A percentile compares a stretch with the other conserved stretches of the same genome.
Conservation (phyloP, 2,113 vertebrate species). For the Rhinopithecus roxellana region DNA sequence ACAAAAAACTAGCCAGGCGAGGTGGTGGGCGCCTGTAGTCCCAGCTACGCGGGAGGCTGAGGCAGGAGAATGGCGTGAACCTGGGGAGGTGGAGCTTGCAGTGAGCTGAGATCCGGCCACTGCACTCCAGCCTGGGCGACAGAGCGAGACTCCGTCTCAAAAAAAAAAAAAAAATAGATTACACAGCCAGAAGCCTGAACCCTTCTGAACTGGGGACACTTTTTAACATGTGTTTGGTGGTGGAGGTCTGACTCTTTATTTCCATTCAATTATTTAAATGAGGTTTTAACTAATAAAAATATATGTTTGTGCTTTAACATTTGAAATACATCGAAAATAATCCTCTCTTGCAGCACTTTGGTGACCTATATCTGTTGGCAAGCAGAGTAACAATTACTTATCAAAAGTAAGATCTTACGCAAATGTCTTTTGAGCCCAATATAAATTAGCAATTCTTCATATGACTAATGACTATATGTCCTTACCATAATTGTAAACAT, state of each 20-base stretch:
- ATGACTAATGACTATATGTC: slow-evolving; percentile 37
- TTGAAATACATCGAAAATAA: slow-evolving; percentile 11
- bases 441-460: slow-evolving; percentile 57
- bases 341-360: neutral
- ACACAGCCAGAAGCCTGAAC: neutral
- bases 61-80: too few relatives aligned
- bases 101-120: too few relatives aligned
- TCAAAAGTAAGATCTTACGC: slow-evolving; percentile 52
- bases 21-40: too few relatives aligned
- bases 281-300: neutral
- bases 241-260: neutral
- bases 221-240: neutral
- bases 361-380: neutral
- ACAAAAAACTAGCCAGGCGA: too few relatives aligned
- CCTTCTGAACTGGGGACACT: neutral
- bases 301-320: neutral
- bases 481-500: slow-evolving; percentile 25
- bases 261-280: neutral
- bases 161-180: neutral
- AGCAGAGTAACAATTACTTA: slow-evolving; percentile 43
- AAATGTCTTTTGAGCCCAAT: slow-evolving; percentile 24
- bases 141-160: too few relatives aligned
- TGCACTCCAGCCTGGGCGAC: too few relatives aligned
- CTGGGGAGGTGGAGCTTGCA: too few relatives aligned
- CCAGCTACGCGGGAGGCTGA: too few relatives aligned